Conservation (phyloP, 2,888 invertebrate species). For the Lithophane leautieri region DNA sequence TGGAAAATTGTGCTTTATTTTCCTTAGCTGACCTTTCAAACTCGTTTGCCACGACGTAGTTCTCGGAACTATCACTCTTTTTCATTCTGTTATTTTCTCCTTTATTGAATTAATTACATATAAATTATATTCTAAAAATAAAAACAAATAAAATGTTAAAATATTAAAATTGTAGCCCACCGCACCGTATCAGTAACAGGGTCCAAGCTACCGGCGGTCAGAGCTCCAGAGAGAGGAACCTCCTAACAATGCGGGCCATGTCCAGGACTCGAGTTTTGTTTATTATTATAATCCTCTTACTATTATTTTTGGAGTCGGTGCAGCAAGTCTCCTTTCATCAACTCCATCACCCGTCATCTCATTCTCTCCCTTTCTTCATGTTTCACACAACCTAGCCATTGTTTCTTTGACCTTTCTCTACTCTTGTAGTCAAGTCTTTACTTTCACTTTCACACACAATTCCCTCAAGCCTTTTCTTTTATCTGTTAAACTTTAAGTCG, state of each 20-base stretch:
- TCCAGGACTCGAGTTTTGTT: background rate
- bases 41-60: background rate
- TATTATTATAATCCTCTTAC: background rate
- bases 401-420: background rate
- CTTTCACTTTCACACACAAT: too few relatives aligned
- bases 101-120: too few relatives aligned
- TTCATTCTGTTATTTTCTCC: background rate
- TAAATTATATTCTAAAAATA: too few relatives aligned
- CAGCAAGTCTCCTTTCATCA: background rate
- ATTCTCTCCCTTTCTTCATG: background rate
- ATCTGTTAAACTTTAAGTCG: background rate
- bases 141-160: too few relatives aligned
- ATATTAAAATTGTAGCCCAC: too few relatives aligned
- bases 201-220: too few relatives aligned
- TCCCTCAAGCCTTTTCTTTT: background rate
- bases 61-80: background rate
- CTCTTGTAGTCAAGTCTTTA: background rate
- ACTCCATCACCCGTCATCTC: background rate
- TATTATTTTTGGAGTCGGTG: background rate
- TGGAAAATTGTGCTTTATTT: constrained; percentile 13
- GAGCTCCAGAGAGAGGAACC: too few relatives aligned
- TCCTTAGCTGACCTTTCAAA: background rate
- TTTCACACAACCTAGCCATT: background rate
- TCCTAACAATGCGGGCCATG: too few relatives aligned
- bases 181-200: too few relatives aligned